phyloP scores from a whole-genome alignment of 1,140 invertebrate genomes.

The Drosophila santomea region DNA sequence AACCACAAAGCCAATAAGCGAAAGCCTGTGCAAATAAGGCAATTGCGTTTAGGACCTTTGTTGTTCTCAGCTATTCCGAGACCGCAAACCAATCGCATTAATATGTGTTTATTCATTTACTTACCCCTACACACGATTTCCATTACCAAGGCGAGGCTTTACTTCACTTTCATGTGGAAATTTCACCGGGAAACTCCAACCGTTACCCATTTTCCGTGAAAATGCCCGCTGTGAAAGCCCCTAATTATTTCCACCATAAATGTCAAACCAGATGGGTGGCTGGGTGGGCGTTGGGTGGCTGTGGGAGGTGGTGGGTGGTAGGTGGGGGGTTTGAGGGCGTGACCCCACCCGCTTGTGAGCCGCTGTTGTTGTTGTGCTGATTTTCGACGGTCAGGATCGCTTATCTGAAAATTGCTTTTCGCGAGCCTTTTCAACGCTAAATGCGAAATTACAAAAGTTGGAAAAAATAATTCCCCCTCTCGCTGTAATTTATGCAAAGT shows the following conservation, averaged over 20 bases:
- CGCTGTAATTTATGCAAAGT: conserved; percentile 75
- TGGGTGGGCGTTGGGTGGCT: conserved; percentile 15
- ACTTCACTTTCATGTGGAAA: conserved; percentile 50
- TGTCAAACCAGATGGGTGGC: conserved; percentile 51
- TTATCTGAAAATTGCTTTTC: conserved; percentile 71
- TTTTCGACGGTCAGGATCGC: conserved; percentile 29
- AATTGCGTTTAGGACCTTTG: conserved; percentile 12
- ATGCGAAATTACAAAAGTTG: conserved; percentile 67
- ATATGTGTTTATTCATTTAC: conserved; percentile 20
- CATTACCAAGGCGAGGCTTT: conserved; percentile 37
- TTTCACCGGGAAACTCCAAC: neutral
- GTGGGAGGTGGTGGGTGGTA: neutral
- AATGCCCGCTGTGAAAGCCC: conserved; percentile 48
- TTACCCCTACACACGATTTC: conserved; percentile 34
- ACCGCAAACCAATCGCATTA: conserved; percentile 30
- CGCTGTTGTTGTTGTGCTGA: conserved; percentile 18
- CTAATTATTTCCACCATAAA: conserved; percentile 78
- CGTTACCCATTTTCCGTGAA: conserved; percentile 2
- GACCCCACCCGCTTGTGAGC: conserved; percentile 11
- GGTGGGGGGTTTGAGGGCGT: conserved; percentile 10
- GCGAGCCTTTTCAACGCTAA: conserved; percentile 54
- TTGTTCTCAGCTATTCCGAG: conserved; percentile 4
- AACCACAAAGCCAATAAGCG: conserved; percentile 2
- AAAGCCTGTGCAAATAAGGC: conserved; percentile 11
- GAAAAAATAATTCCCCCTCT: conserved; percentile 39